Conservation (phyloP, 2,113 vertebrate genomes). For the Nanorana parkeri region DNA sequence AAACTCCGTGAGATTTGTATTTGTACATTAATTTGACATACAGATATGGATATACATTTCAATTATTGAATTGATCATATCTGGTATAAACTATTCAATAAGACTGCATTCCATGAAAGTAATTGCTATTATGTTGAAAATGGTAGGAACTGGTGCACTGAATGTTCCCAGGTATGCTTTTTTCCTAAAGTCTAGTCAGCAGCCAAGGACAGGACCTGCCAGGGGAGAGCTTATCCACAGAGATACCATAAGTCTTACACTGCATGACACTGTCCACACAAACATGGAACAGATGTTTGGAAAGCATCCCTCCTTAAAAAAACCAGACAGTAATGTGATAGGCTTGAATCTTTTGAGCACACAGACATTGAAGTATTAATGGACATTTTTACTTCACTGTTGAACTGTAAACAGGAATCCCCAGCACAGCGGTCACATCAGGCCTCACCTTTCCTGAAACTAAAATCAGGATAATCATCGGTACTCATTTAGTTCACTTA, state of each 20-base stretch:
- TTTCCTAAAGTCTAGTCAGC: slow-evolving; percentile 5
- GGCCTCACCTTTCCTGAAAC: slow-evolving; percentile 39
- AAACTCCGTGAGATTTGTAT: too few relatives aligned
- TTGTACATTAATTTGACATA: too few relatives aligned
- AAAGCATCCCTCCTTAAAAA: slow-evolving; percentile 41
- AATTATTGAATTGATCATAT: too few relatives aligned
- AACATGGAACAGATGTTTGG: slow-evolving; percentile 58
- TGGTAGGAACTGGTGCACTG: too few relatives aligned
- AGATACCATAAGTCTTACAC: slow-evolving; percentile 52
- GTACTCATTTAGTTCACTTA: slow-evolving; percentile 51
- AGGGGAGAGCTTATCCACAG: slow-evolving; percentile 43
- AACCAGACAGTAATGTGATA: slow-evolving; percentile 56
- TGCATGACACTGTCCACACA: slow-evolving; percentile 55
- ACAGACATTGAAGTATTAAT: slow-evolving; percentile 51
- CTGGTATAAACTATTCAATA: too few relatives aligned
- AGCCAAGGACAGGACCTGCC: not conserved
- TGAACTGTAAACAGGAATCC: slow-evolving; percentile 57
- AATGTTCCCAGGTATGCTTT: not conserved
- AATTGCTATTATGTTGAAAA: too few relatives aligned
- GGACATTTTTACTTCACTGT: slow-evolving; percentile 49
- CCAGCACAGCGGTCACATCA: slow-evolving; percentile 40
- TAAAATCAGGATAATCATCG: slow-evolving; percentile 40
- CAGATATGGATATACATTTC: too few relatives aligned
- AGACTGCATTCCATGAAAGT: too few relatives aligned
- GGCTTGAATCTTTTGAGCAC: slow-evolving; percentile 47